Percentiles rank a stretch among this genome's conserved stretches.
phyloP scores from a whole-genome alignment of 2,888 invertebrate genomes.

The Synergus japonicus region DNA sequence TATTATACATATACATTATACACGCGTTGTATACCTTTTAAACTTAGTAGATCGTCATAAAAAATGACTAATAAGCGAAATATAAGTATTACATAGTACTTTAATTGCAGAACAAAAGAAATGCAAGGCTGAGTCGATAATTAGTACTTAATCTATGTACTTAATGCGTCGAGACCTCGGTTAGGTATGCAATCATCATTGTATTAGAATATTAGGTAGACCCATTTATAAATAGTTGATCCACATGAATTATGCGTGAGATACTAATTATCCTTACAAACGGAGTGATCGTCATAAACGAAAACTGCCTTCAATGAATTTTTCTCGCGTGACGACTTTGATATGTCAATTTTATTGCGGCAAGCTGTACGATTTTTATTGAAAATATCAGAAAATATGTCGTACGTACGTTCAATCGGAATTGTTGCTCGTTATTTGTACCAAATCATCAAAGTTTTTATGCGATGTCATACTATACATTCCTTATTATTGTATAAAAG shows the following conservation, averaged over 20 bases:
- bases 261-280: conserved; percentile 29
- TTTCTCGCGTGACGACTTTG: conserved; percentile 24
- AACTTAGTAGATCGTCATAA: conserved; percentile 9
- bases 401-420: conserved; percentile 46
- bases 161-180: conserved; percentile 48
- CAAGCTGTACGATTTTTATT: conserved; percentile 41
- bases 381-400: conserved; percentile 31
- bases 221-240: conserved; percentile 26
- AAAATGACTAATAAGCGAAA: conserved; percentile 42
- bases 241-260: conserved; percentile 22
- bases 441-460: conserved; percentile 48
- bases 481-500: conserved; percentile 50
- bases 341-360: conserved; percentile 22
- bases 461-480: conserved; percentile 49
- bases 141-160: conserved; percentile 56
- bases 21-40: conserved; percentile 22
- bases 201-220: conserved; percentile 35
- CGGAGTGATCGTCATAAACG: conserved; percentile 29
- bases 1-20: conserved; percentile 22
- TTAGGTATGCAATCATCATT: conserved; percentile 40
- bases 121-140: conserved; percentile 67
- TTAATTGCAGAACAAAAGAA: conserved; percentile 62
- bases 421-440: conserved; percentile 43
- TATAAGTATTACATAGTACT: conserved; percentile 54
- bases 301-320: conserved; percentile 41